phyloP scores from a whole-genome alignment of 2,113 vertebrate genomes.

The Oreochromis niloticus region DNA sequence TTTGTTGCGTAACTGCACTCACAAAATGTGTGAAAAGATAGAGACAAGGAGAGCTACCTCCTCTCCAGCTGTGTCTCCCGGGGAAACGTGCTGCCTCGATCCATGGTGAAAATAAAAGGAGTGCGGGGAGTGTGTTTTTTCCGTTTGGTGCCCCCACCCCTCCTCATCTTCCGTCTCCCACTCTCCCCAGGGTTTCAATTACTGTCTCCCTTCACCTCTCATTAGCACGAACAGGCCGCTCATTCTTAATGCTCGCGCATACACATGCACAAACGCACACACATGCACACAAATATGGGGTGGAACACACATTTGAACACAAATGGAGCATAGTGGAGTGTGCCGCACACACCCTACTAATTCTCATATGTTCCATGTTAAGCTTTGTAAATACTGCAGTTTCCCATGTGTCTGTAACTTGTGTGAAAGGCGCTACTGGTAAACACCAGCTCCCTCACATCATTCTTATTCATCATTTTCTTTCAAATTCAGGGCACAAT shows the following conservation, averaged over 20 bases:
- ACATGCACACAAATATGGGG: neutral
- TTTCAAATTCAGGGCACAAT: slow-evolving; percentile 21
- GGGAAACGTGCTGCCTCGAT: slow-evolving; percentile 38
- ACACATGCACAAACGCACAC: neutral
- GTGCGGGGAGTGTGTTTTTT: slow-evolving; percentile 46
- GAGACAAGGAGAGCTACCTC: neutral
- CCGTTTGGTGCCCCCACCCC: slow-evolving; percentile 21
- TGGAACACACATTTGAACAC: neutral
- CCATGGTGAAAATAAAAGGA: slow-evolving; percentile 39
- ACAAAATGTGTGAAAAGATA: slow-evolving; percentile 10
- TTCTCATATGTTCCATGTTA: slow-evolving; percentile 44
- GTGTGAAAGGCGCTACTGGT: slow-evolving; percentile 9
- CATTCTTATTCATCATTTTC: slow-evolving; percentile 42
- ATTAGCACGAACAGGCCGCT: slow-evolving; percentile 67
- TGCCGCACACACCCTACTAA: neutral
- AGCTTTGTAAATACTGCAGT: slow-evolving; percentile 41
- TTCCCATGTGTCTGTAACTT: slow-evolving; percentile 13
- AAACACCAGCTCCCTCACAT: slow-evolving; percentile 27
- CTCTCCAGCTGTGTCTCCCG: slow-evolving; percentile 38
- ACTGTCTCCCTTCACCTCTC: slow-evolving; percentile 74
- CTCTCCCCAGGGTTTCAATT: slow-evolving; percentile 73
- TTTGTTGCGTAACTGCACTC: slow-evolving; percentile 8
- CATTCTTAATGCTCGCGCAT: slow-evolving; percentile 53
- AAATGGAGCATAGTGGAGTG: slow-evolving; percentile 3
- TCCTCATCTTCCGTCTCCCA: slow-evolving; percentile 33